phyloP scores from a whole-genome alignment of 2,888 invertebrate species.

The Drosophila percnosoma region DNA sequence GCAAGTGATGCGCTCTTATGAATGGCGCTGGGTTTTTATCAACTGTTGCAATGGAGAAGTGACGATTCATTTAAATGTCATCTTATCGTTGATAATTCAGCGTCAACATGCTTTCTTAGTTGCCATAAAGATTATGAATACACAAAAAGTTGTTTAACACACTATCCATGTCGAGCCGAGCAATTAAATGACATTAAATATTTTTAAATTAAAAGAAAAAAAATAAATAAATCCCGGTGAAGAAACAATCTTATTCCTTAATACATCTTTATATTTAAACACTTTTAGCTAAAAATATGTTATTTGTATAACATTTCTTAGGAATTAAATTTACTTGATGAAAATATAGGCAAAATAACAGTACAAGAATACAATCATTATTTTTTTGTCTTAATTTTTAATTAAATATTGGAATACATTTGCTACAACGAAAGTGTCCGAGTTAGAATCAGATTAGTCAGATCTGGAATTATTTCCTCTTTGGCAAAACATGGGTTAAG shows the following conservation, averaged over 20 bases:
- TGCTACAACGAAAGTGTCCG: neutral
- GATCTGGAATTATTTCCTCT: neutral
- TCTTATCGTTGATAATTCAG: constrained; percentile 44
- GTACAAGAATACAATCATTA: neutral
- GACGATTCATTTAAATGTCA: constrained; percentile 35
- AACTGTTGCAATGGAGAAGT: constrained; percentile 15
- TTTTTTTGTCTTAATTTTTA: neutral
- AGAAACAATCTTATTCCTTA: neutral
- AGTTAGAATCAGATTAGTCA: neutral
- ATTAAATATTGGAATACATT: neutral
- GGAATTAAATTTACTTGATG: neutral
- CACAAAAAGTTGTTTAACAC: constrained; percentile 9
- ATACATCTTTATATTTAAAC: neutral
- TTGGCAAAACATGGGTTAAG: neutral
- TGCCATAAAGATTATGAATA: constrained; percentile 23
- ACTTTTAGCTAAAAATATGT: neutral
- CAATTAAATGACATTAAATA: neutral
- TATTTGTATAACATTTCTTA: neutral
- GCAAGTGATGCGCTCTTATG: constrained; percentile 21
- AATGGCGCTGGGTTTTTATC: constrained; percentile 30
- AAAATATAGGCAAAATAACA: neutral
- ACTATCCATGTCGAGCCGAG: neutral
- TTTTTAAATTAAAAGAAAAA: neutral
- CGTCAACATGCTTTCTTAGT: constrained; percentile 11
- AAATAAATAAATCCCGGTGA: neutral